Evolutionary conservation across 2,888 invertebrate species (phyloP).

Genomic region (Cephus nigrinus): DNA sequence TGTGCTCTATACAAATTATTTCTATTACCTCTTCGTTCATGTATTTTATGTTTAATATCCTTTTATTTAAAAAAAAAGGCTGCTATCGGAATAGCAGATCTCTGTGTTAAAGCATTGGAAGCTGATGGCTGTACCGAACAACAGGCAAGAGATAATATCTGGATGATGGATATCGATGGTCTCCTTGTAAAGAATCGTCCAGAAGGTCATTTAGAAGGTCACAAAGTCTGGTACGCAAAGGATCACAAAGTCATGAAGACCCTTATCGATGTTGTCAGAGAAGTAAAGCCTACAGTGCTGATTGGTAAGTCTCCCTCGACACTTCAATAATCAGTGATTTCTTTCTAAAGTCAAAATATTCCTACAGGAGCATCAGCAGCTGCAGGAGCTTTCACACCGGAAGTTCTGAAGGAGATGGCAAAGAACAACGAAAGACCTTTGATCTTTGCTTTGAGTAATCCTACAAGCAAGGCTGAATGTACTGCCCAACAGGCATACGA

Average conservation of each 20-base stretch:
- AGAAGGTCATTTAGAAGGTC: slow-evolving; percentile 75
- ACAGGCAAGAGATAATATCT: slow-evolving; percentile 90
- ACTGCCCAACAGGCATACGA: slow-evolving; percentile 95
- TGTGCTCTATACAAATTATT: slow-evolving; percentile 21
- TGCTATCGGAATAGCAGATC: slow-evolving; percentile 90
- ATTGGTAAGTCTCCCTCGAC: slow-evolving; percentile 75
- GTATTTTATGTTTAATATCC: slow-evolving; percentile 2
- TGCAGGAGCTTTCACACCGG: slow-evolving; percentile 89
- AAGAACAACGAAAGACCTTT: slow-evolving; percentile 88
- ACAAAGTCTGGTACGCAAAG: slow-evolving; percentile 80
- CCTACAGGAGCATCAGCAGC: slow-evolving; percentile 88
- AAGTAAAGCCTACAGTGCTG: slow-evolving; percentile 87
- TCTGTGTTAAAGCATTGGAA: slow-evolving; percentile 90
- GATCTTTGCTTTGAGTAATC: slow-evolving; percentile 97
- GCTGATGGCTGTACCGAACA: slow-evolving; percentile 71
- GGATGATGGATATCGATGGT: slow-evolving; percentile 96
- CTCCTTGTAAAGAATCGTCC: slow-evolving; percentile 79
- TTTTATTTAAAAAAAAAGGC: slow-evolving; percentile 71
- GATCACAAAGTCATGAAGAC: slow-evolving; percentile 82
- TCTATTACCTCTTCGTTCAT: not conserved
- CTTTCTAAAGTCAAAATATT: slow-evolving; percentile 30
- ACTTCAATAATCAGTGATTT: slow-evolving; percentile 49
- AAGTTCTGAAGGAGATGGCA: slow-evolving; percentile 88
- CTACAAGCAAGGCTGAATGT: slow-evolving; percentile 97
- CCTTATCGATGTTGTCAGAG: slow-evolving; percentile 82